A percentile compares a stretch with the other conserved stretches of the same genome.
phyloP scores from a whole-genome alignment of 2,888 invertebrate species.

The Sphaeridia pumilis region DNA sequence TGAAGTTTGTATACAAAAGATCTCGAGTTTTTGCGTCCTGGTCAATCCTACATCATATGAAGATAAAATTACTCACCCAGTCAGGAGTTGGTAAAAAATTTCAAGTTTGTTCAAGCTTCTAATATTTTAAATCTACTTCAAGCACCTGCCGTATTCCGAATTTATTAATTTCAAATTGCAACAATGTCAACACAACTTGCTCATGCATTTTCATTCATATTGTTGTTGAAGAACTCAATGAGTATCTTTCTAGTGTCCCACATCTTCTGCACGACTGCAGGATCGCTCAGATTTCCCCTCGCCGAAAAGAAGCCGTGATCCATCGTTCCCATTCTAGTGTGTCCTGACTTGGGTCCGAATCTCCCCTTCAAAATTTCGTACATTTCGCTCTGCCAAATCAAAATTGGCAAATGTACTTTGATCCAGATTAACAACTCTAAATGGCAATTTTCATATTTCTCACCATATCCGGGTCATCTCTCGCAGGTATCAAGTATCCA shows the following conservation, averaged over 20 bases:
- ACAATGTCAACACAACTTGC: not conserved
- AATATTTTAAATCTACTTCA: not conserved
- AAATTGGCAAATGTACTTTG: not conserved
- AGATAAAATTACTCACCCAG: no score
- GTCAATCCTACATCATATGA: no score
- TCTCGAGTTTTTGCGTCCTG: no score
- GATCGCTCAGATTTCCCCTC: not conserved
- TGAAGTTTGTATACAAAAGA: no score
- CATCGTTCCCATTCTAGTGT: not conserved
- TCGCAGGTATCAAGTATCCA: constrained; percentile 15
- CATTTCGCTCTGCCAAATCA: not conserved
- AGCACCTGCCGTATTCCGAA: not conserved
- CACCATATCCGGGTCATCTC: constrained; percentile 23
- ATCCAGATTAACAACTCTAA: not conserved
- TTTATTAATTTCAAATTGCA: not conserved
- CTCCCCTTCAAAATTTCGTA: not conserved
- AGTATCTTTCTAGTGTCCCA: not conserved
- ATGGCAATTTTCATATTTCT: not conserved
- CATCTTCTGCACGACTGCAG: not conserved
- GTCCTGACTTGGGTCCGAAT: not conserved
- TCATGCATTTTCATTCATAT: not conserved
- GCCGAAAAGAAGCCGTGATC: not conserved
- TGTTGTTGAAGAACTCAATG: not conserved
- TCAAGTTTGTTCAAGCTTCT: not conserved
- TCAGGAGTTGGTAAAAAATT: no score